Evolutionary conservation across 2,888 invertebrate genomes (phyloP), one percentile per base, ranked within the genome.

Genomic region (Acleris holmiana): DNA sequence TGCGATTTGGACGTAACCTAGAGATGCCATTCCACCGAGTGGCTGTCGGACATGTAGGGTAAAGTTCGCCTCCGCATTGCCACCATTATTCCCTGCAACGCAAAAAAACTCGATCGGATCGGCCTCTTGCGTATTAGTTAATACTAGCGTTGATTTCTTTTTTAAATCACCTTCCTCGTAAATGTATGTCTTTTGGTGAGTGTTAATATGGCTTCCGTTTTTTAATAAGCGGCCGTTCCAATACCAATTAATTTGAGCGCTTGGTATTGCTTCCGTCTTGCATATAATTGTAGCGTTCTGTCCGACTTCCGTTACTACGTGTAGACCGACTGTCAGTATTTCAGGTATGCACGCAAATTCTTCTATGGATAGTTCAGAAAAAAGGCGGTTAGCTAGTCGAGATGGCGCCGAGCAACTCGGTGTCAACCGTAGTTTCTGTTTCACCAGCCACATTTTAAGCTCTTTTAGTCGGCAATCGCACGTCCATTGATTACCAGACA

Each of bases 331-430:
- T 63, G 95, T 95, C 75, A 96, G 85, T 76, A 96, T 95, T 80
- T 97, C 96, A 25, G 97, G 97, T 68, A 95, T 95, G 82, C 98
- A 98, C 2, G 97, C 97, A 79, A 97, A 97, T 79, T 97, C 97
- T 74, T 97, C 96, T 55, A 96, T 94, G 50, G 94, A 93, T 65
- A 97, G 85, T 68, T 97, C 97, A 7, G 95, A 94, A 86, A 98
- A 97, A 21, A 94, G 94, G 76, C 95, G 94, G 79, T 96, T 95
- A 50, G 95, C 93, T 15, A 96, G 90, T 46, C 96, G 91, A 63
- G 94, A 94, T 0, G 97, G 97, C 3, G 95, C 95, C 19, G 94
- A 94, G 78, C 98, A 98, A 23, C 95, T 88, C 0, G 98, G 97
- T 6, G 96, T 95, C 59, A 97, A 95, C n/a, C 95, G 94, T 73